Percentiles rank a stretch among this genome's conserved stretches.
phyloP scores from a whole-genome alignment of 2,888 invertebrate species.

The Zelleria hepariella region DNA sequence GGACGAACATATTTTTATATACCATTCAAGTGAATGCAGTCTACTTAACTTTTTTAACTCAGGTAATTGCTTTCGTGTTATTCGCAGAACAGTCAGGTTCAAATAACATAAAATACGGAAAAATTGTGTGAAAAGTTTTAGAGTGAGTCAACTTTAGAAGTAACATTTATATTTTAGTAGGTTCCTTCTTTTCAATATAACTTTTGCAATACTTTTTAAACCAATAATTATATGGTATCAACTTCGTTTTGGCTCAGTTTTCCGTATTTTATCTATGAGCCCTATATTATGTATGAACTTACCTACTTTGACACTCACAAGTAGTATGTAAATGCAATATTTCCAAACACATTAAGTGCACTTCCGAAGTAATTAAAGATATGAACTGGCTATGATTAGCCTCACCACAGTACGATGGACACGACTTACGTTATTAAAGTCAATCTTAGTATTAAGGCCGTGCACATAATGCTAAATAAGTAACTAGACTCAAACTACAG shows the following conservation, averaged over 20 bases:
- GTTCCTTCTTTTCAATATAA: background rate
- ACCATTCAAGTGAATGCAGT: constrained; percentile 69
- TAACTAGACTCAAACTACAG: background rate
- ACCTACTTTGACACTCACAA: constrained; percentile 17
- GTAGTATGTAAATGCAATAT: constrained; percentile 27
- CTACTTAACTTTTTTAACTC: constrained; percentile 41
- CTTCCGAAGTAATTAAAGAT: constrained; percentile 35
- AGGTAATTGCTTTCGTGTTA: constrained; percentile 58
- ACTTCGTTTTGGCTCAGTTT: background rate
- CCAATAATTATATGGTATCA: background rate
- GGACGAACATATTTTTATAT: constrained; percentile 58
- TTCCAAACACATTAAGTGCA: constrained; percentile 52
- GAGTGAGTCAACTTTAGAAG: no score
- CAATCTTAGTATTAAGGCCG: constrained; percentile 23
- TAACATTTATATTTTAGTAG: no score
- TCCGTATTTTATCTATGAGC: background rate
- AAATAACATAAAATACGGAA: background rate
- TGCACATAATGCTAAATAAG: constrained; percentile 36
- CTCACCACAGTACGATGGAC: background rate
- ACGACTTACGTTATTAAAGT: background rate
- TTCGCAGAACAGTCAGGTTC: constrained; percentile 8
- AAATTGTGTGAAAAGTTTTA: background rate
- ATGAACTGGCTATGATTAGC: constrained; percentile 2
- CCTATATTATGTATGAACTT: constrained; percentile 23
- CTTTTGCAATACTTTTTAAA: background rate